phyloP scores from a whole-genome alignment of 2,113 vertebrate genomes.

The Nymphicus hollandicus region DNA sequence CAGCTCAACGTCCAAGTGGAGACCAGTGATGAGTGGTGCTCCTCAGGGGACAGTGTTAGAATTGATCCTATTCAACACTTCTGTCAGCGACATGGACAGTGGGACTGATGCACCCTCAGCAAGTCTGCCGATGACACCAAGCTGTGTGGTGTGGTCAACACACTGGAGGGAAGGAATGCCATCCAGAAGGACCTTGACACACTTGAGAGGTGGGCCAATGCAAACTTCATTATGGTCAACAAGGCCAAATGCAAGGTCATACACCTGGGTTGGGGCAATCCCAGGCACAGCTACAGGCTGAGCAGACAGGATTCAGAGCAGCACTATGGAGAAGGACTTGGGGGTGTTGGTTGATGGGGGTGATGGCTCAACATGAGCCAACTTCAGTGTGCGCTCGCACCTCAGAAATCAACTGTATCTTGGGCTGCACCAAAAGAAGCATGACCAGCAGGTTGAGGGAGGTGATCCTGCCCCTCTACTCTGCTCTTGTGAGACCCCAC shows the following conservation, averaged over 20 bases:
- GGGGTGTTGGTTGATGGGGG: too few species aligned
- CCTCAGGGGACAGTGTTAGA: background rate
- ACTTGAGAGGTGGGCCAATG: background rate
- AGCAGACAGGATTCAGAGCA: too few species aligned
- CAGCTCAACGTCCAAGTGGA: background rate
- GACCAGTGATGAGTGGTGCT: background rate
- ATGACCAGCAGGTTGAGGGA: background rate
- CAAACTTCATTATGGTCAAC: background rate
- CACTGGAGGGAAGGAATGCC: background rate
- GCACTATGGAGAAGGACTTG: too few species aligned
- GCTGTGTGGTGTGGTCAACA: background rate
- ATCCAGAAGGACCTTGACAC: background rate
- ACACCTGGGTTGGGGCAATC: too few species aligned
- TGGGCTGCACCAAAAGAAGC: background rate
- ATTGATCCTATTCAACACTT: background rate
- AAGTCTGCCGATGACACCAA: background rate
- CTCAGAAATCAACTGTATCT: background rate
- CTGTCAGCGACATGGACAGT: background rate
- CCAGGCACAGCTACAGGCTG: too few species aligned
- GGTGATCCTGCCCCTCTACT: background rate
- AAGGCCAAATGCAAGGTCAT: too few species aligned
- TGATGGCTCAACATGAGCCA: too few species aligned
- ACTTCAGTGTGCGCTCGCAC: too few species aligned
- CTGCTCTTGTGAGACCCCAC: background rate
- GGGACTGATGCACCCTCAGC: background rate